Evolutionary conservation across 2,797 vertebrate species (phyloP).

Genomic region (Myripristis murdjan): DNA sequence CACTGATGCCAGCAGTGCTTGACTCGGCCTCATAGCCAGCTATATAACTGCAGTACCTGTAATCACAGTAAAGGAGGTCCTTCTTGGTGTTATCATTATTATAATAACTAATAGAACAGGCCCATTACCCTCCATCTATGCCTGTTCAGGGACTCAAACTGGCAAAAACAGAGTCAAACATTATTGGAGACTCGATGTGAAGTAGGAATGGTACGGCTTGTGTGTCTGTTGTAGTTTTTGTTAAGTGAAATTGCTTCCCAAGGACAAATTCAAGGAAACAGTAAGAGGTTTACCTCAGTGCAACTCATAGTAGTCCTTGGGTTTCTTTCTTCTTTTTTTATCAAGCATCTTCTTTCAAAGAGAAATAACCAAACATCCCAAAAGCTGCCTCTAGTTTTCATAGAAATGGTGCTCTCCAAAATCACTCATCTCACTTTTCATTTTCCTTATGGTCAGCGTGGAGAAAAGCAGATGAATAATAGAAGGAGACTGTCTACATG

Average conservation of each 20-base stretch:
- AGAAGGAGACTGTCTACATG: too few relatives aligned
- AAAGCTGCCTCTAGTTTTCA: too few relatives aligned
- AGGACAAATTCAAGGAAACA: background rate
- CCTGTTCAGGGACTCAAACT: background rate
- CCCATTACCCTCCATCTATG: background rate
- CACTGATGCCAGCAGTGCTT: too few relatives aligned
- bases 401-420: too few relatives aligned
- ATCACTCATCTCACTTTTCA: too few relatives aligned
- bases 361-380: too few relatives aligned
- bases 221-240: background rate
- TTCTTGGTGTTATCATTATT: background rate
- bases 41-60: background rate
- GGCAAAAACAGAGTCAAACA: background rate
- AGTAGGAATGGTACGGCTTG: background rate
- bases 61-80: background rate
- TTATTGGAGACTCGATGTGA: background rate
- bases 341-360: too few relatives aligned
- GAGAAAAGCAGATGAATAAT: too few relatives aligned
- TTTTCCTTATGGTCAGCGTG: too few relatives aligned
- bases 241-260: background rate
- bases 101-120: background rate
- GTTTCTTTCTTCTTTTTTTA: too few relatives aligned
- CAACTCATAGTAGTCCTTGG: too few relatives aligned
- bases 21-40: too few relatives aligned
- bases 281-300: background rate